phyloP scores from a whole-genome alignment of 2,888 invertebrate genomes.

The Drosophila neonasuta region DNA sequence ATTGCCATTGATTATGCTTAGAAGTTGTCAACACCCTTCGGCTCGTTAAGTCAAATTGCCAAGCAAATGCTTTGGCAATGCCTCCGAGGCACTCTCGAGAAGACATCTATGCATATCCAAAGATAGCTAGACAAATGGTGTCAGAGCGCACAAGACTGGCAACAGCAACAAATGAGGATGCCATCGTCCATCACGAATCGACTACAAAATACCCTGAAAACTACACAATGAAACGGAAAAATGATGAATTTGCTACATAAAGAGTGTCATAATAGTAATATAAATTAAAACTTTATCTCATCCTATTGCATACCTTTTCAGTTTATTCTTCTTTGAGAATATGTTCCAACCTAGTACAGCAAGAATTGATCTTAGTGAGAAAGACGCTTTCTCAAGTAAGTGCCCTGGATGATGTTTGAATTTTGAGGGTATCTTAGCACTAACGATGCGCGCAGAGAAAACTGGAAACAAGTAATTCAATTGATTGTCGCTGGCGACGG shows the following conservation, averaged over 20 bases:
- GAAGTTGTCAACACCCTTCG: conserved; percentile 47
- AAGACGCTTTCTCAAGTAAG: conserved; percentile 2
- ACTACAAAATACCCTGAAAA: conserved; percentile 9
- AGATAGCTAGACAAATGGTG: conserved; percentile 45
- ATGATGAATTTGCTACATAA: too few species aligned
- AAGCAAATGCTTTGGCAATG: conserved; percentile 59
- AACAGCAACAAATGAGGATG: conserved; percentile 21
- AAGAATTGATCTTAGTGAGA: neutral
- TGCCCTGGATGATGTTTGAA: neutral
- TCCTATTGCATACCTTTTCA: too few species aligned
- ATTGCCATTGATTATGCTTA: conserved; percentile 59
- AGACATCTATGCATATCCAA: conserved; percentile 36
- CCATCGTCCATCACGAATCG: neutral
- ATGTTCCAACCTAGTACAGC: too few species aligned
- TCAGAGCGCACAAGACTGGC: conserved; percentile 26
- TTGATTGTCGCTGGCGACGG: conserved; percentile 61
- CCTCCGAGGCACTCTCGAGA: conserved; percentile 39
- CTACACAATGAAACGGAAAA: neutral
- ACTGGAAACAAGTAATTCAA: conserved; percentile 70
- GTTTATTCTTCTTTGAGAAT: too few species aligned
- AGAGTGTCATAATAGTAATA: too few species aligned
- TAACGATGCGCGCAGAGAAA: conserved; percentile 71
- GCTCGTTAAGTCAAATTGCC: conserved; percentile 70
- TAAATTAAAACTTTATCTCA: too few species aligned
- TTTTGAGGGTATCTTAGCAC: conserved; percentile 36